phyloP scores from a whole-genome alignment of 2,888 invertebrate species.

The Neria commutata region DNA sequence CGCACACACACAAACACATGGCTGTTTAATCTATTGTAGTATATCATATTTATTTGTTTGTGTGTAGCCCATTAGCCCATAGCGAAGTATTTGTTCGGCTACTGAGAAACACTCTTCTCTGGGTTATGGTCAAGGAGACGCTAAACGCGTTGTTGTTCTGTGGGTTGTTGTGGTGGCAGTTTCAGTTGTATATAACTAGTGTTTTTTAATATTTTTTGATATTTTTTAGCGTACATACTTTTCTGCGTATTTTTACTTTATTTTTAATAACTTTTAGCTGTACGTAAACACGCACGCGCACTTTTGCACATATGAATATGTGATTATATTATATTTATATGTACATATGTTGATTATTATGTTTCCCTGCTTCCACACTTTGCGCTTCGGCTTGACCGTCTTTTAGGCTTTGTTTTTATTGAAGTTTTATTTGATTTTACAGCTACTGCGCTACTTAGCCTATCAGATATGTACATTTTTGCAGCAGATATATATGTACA shows the following conservation, averaged over 20 bases:
- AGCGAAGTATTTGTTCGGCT: neutral
- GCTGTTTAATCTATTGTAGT: neutral
- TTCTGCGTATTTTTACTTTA: too few species aligned
- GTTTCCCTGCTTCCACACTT: too few species aligned
- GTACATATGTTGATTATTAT: neutral
- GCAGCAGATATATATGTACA: too few species aligned
- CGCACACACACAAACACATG: neutral
- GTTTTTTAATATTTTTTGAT: too few species aligned
- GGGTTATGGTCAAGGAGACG: slow-evolving; percentile 2
- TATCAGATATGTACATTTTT: too few species aligned
- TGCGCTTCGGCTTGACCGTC: too few species aligned
- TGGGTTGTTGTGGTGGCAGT: neutral
- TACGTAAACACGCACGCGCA: neutral
- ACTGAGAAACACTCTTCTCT: too few species aligned
- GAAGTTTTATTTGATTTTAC: too few species aligned
- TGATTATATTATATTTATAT: neutral
- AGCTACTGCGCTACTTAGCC: too few species aligned
- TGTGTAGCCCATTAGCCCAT: neutral
- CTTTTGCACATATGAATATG: neutral
- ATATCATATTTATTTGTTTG: neutral
- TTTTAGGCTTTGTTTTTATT: too few species aligned
- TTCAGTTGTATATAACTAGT: neutral
- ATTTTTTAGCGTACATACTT: too few species aligned
- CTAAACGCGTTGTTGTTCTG: neutral
- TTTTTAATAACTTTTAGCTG: too few species aligned